These are phyloP conservation scores for Aphelenchoides avenae DNA, from an alignment of 1,140 invertebrate species.

Conservation along the genomic window DNA sequence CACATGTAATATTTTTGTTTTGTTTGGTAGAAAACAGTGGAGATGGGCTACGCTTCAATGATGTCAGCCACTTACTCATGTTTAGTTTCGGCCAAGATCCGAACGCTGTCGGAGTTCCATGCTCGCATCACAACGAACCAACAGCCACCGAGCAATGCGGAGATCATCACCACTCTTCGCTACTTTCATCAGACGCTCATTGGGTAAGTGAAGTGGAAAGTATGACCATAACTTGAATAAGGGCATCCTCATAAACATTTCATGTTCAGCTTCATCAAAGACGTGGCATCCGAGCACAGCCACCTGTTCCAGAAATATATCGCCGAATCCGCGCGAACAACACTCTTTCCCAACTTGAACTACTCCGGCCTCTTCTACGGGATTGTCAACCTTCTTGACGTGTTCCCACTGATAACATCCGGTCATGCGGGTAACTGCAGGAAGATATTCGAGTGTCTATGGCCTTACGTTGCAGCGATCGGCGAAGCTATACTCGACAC, in stretches of 20 bases:
- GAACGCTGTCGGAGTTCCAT: constrained; percentile 91
- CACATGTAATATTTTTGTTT: constrained; percentile 42
- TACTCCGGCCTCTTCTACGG: constrained; percentile 60
- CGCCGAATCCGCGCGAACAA: constrained; percentile 35
- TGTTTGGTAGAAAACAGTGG: neutral
- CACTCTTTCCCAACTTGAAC: constrained; percentile 56
- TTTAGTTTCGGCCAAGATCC: constrained; percentile 91
- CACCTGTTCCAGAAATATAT: constrained; percentile 45
- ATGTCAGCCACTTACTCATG: constrained; percentile 3
- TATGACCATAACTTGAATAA: neutral
- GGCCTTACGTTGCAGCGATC: constrained; percentile 73
- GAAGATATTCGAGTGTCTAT: constrained; percentile 14
- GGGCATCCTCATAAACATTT: constrained; percentile 8
- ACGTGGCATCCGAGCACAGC: constrained; percentile 39
- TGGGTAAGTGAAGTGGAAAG: constrained; percentile 68
- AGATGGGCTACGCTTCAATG: neutral
- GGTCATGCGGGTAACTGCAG: constrained; percentile 62
- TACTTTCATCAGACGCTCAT: constrained; percentile 94
- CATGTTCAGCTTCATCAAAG: constrained; percentile 54
- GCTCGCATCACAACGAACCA: constrained; percentile 82
- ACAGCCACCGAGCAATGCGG: constrained; percentile 84
- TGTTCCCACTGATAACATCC: constrained; percentile 61
- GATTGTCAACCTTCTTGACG: constrained; percentile 63
- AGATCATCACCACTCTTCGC: constrained; percentile 93
- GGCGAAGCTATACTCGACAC: constrained; percentile 83